These are phyloP conservation scores for Dynastes tityus DNA, from an alignment of 2,888 invertebrate genomes.

Conservation along the genomic window DNA sequence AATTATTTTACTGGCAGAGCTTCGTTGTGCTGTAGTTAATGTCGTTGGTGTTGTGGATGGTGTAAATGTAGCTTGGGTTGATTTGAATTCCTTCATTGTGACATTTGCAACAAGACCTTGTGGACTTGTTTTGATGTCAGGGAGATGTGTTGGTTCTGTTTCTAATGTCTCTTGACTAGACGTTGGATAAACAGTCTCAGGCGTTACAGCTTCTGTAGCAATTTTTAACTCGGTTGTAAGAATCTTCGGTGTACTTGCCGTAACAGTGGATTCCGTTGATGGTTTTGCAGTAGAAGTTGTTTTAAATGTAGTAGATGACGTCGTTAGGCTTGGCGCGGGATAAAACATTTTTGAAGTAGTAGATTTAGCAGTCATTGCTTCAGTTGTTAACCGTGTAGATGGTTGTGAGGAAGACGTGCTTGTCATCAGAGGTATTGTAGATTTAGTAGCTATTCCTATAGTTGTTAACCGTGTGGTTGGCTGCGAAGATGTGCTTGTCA, in stretches of 20 bases:
- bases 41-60: not conserved
- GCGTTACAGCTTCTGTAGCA: not conserved
- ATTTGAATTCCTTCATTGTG: not conserved
- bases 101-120: not conserved
- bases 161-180: not conserved
- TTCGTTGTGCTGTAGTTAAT: not conserved
- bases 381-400: not conserved
- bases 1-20: not conserved
- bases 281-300: not conserved
- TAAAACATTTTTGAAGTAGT: not conserved
- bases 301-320: not conserved
- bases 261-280: not conserved
- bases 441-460: not conserved
- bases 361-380: too few species aligned
- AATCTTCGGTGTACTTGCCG: not conserved
- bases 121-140: not conserved
- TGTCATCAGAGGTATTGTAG: not conserved
- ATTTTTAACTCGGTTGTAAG: not conserved
- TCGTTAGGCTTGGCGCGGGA: not conserved
- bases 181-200: not conserved
- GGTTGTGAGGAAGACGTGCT: not conserved
- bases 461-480: not conserved
- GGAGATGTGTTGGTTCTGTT: not conserved
- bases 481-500: not conserved
- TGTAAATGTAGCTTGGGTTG: slow-evolving; percentile 7